Evolutionary conservation across 2,797 vertebrate genomes (phyloP).

Genomic region (Anomalospiza imberbis): DNA sequence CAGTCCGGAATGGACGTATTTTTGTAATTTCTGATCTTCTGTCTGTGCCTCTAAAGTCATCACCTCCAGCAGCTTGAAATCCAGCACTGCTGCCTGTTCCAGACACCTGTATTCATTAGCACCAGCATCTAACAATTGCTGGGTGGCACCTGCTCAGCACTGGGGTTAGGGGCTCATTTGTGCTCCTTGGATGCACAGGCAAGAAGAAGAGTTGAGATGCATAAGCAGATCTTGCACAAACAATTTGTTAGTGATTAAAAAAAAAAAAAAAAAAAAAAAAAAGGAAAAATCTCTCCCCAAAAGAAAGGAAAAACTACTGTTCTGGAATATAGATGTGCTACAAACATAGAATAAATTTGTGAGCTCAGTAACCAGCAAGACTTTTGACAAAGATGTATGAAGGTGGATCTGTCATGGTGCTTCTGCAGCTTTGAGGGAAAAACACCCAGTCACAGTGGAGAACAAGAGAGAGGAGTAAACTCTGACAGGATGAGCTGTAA

Average conservation of each 20-base stretch:
- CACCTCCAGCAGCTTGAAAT: conserved; percentile 41
- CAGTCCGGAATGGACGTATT: not conserved
- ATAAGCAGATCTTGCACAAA: not conserved
- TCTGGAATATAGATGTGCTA: not conserved
- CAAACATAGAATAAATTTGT: not conserved
- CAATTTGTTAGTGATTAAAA: not conserved
- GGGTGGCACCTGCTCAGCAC: not conserved
- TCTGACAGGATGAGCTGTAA: not conserved
- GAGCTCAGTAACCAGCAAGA: not conserved
- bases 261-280: no score
- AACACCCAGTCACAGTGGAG: not conserved
- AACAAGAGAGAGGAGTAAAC: not conserved
- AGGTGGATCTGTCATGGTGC: not conserved
- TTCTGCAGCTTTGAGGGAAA: not conserved
- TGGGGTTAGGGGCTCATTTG: not conserved
- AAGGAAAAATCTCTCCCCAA: not conserved
- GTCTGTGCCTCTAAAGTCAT: conserved; percentile 35
- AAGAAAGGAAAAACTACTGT: not conserved
- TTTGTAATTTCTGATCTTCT: conserved; percentile 56
- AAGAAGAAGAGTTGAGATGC: not conserved
- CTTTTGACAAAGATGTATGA: not conserved
- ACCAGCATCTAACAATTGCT: not conserved
- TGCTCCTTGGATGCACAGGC: not conserved
- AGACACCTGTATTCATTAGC: conserved; percentile 30
- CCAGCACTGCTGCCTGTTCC: conserved; percentile 4